A percentile compares a stretch with the other conserved stretches of the same genome.
These are phyloP conservation scores for Oconnorella tubifera DNA, from an alignment of 2,888 invertebrate species.

Conservation along the genomic window DNA sequence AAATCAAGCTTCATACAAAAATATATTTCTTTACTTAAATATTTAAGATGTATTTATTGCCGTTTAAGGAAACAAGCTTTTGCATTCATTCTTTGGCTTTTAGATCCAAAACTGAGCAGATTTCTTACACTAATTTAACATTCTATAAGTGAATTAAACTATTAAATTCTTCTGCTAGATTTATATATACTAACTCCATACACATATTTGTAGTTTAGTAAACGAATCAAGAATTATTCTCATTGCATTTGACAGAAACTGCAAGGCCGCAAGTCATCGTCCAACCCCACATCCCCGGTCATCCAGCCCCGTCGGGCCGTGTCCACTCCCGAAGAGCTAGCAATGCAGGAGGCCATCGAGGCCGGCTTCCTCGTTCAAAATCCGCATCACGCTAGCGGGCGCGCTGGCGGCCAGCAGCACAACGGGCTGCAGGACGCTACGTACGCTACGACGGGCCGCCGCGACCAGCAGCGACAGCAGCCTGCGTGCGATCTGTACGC, in stretches of 20 bases:
- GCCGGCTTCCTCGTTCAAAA: constrained; percentile 5
- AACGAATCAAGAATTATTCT: neutral
- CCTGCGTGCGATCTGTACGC: neutral
- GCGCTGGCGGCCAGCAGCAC: neutral
- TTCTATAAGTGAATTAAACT: too few species aligned
- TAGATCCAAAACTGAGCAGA: too few species aligned
- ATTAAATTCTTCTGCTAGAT: too few species aligned
- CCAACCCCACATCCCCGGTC: constrained; percentile 85
- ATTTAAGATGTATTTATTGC: too few species aligned
- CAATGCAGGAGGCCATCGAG: constrained; percentile 27
- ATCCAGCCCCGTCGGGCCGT: constrained; percentile 38
- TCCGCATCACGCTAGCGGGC: neutral
- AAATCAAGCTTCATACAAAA: too few species aligned
- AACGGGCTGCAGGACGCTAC: neutral
- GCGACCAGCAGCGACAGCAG: neutral
- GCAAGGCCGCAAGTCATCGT: constrained; percentile 73
- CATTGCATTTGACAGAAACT: constrained; percentile 48
- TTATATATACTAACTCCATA: too few species aligned
- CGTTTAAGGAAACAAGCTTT: too few species aligned
- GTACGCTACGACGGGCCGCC: neutral
- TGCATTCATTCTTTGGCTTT: too few species aligned
- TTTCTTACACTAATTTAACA: too few species aligned
- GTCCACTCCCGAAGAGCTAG: constrained; percentile 42
- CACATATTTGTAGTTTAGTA: too few species aligned
- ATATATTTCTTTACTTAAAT: too few species aligned